phyloP scores from a whole-genome alignment of 2,888 invertebrate species.

The Scrobipalpa atriplicella region DNA sequence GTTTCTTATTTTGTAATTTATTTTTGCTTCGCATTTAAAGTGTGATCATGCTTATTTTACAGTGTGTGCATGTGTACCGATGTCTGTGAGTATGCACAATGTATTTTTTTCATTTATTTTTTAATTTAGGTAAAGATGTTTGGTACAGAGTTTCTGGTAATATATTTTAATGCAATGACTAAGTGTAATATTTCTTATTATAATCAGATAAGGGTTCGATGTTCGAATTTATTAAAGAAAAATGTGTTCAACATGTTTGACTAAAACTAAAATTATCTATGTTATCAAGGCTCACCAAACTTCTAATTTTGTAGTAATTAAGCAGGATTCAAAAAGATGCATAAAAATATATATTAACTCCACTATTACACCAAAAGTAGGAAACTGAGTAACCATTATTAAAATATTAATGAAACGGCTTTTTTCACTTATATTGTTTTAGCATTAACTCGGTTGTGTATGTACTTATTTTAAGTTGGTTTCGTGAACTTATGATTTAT shows the following conservation, averaged over 20 bases:
- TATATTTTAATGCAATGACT: conserved; percentile 41
- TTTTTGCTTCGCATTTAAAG: conserved; percentile 80
- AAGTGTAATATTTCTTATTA: conserved; percentile 43
- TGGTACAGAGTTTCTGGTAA: conserved; percentile 65
- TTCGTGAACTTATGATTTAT: conserved; percentile 59
- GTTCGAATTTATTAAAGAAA: conserved; percentile 55
- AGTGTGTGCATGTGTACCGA: conserved; percentile 78
- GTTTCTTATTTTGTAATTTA: conserved; percentile 63
- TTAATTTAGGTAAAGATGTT: conserved; percentile 49
- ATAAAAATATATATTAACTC: conserved; percentile 65
- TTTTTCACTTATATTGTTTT: conserved; percentile 60
- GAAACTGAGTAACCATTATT: conserved; percentile 50
- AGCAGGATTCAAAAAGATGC: conserved; percentile 57
- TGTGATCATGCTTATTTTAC: conserved; percentile 79
- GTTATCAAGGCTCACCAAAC: conserved; percentile 65
- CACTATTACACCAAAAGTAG: conserved; percentile 74
- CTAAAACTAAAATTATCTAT: conserved; percentile 37
- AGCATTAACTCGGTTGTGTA: conserved; percentile 79
- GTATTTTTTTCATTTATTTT: conserved; percentile 60
- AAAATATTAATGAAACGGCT: conserved; percentile 50
- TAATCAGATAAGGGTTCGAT: conserved; percentile 59
- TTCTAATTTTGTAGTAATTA: conserved; percentile 63
- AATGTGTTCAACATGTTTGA: conserved; percentile 40
- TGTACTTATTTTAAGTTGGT: conserved; percentile 83
- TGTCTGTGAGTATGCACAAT: conserved; percentile 81